Base-by-base conservation (phyloP, 2,113 vertebrate genomes). In the Hystrix cristata region DNA sequence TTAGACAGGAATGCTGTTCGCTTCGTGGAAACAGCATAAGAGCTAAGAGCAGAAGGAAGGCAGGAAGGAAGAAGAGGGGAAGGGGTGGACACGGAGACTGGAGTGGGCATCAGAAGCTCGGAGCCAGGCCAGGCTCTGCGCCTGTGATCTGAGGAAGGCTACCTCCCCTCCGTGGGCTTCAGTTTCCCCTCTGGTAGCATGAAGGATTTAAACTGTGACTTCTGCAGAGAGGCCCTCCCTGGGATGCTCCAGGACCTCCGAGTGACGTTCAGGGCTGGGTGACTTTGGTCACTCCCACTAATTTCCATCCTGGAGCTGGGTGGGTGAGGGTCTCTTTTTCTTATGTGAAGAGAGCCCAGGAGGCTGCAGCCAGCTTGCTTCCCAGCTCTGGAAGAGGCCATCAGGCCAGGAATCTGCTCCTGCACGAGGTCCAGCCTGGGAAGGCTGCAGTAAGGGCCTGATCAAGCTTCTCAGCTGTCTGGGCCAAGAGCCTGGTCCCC, bases 1-100 rank as follows among this genome's bases (percentile, higher is more conserved):
- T 89, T 80, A 81, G 46, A 51, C 23, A 59, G 57, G 3, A 46
- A 15, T 1, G 0, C 15, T 21, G 29, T 3, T 48, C 5, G 25
- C 71, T 88, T 67, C 1, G 65, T 55, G 71, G 60, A 89, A 46
- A 89, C 34, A 18, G 0, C 15, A 21, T 60, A 67, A 46, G 46
- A 31, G 67, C 8, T 2, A 57, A 82, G 16, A 46, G 8, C 46
- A 43, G 31, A 29, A 89, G 10, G 25, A 5, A 65, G 60, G 16
- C 8, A 18, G 27, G 19, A 93, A 9, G 27, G 3, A 65, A 46
- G 29, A 12, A 21, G n/a, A 48, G 10, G 7, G 19, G 18, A 55
- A 0, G 10, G 4, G 23, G 48, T 6, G 8, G 9, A 34, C 11
- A 67, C 13, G 8, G 34, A 21, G 62, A 7, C 11, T 16, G 1